Evolutionary conservation across 2,888 invertebrate species (phyloP), one percentile per base, ranked within the genome.

Genomic region (Lutraria lutraria): DNA sequence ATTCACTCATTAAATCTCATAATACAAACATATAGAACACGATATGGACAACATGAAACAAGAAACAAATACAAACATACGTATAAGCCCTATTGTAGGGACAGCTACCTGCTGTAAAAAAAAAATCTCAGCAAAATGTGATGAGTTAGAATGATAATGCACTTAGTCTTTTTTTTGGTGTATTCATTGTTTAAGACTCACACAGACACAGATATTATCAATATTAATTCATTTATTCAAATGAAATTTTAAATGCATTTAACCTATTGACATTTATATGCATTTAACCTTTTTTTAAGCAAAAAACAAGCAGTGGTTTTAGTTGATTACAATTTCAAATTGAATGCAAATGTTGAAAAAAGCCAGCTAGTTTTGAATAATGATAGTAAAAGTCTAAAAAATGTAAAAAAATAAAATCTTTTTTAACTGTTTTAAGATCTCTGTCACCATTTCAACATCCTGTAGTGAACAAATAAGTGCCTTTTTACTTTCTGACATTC

Each of bases 1-100:
- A 84, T 72, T 84, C 84, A 76, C 63, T 52, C 83, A n/a, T 81
- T 63, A 81, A 85, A 85, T 85, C 85, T 86, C 86, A 81, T 60
- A n/a, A 25, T 80, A 81, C 86, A 63, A 81, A 84, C 84, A 84
- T 76, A 60, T 80, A 86, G 68, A 81, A 81, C 80, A 80, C 43
- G n/a, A 83, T n/a, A 86, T 29, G 15, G 81, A 81, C 81, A 81
- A 76, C 52, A 54, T 52, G 13, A 83, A 83, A 83, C 68, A 83
- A 63, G 81, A 81, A n/a, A 81, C 81, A 53, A n/a, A 25, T 52
- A 83, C n/a, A 21, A n/a, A 68, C 63, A 68, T n/a, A 63, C 63
- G 25, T n/a, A 16, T n/a, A 68, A 21, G 63, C 63, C 63, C 63
- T 68, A 68, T 68, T 10, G 25, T 68, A 25, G 63, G 63, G n/a